These are phyloP conservation scores for Danio jaintianensis DNA, from an alignment of 2,797 vertebrate genomes.

Conservation along the genomic window DNA sequence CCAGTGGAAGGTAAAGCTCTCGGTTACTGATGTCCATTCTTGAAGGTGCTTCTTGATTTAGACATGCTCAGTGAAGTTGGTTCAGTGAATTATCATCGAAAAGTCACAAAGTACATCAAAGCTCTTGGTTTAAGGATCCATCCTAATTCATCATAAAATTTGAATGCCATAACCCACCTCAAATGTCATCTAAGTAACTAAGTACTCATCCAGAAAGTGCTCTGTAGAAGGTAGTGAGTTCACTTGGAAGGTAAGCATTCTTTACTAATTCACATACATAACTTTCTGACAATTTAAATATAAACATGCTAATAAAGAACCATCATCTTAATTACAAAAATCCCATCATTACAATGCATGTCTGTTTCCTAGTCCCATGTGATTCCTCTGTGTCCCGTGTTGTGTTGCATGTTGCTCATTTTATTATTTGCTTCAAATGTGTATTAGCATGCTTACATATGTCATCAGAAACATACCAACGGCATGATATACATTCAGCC, in stretches of 20 bases:
- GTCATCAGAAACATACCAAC: conserved; percentile 21
- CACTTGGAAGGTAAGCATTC: conserved; percentile 50
- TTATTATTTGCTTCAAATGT: background rate
- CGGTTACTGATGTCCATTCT: conserved; percentile 24
- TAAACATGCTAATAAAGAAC: conserved; percentile 12
- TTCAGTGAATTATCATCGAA: conserved; percentile 25
- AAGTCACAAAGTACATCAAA: conserved; percentile 39
- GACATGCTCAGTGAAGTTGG: conserved; percentile 61
- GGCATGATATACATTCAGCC: background rate
- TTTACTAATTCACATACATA: conserved; percentile 38
- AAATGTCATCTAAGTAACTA: conserved; percentile 43
- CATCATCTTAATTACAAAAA: conserved; percentile 37
- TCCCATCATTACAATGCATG: conserved; percentile 53
- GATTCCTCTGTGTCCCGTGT: conserved; percentile 41
- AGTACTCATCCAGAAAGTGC: conserved; percentile 32
- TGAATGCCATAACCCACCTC: conserved; percentile 46
- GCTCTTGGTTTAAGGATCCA: conserved; percentile 49
- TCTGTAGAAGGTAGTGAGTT: conserved; percentile 32
- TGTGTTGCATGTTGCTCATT: conserved; percentile 50
- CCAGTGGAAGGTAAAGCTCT: conserved; percentile 86
- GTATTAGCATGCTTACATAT: conserved; percentile 1
- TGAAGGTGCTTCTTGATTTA: conserved; percentile 34
- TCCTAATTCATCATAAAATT: conserved; percentile 41
- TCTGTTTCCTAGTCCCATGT: conserved; percentile 31
- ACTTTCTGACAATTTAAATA: conserved; percentile 22